Base-by-base conservation (phyloP, 2,113 vertebrate species). In the Rhea pennata region DNA sequence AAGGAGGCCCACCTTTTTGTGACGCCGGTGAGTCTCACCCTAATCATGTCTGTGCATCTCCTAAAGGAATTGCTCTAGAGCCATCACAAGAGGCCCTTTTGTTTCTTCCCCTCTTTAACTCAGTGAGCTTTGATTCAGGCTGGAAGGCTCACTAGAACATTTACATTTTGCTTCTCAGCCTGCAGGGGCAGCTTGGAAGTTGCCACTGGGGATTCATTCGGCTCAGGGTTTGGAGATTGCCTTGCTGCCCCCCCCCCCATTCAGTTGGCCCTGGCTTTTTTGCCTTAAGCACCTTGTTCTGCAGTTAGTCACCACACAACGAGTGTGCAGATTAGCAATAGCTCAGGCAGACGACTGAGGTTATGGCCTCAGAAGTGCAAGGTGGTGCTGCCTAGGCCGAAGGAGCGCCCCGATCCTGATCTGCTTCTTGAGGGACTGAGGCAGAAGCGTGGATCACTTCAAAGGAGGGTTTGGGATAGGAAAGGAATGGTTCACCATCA, bases 151-250 rank as follows among this genome's bases (percentile, higher is more conserved):
- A 39, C 0, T 0, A 44, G 48, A 19, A 27, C 36, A 3, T 0
- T 0, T 1, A 12, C 0, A 0, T 66, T 20, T 58, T 22, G 27
- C 22, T 82, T n/a, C 75, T 83, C 6, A 12, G 12, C 74, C 61
- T 33, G 10, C 42, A 5, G 13, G 26, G 59, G 66, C 33, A 61
- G 20, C 5, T 23, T 42, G 39, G 7, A 62, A n/a, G 27, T 62
- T 33, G 40, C 19, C n/a, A 5, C 14, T 9, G 42, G 27, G 16
- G 39, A 17, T 51, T 65, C 17, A 5, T 1, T 1, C n/a, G 56
- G 65, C 31, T 61, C 65, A 53, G 53, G 20, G 24, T 23, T 59
- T 33, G 59, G 73, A 61, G n/a, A 10, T 40, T 53, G 13, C 42
- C 27, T 56, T 61, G n/a, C 50, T 84, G 59, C 27, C 29, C 6